A percentile compares a stretch with the other conserved stretches of the same genome.
Conservation (phyloP, 2,797 vertebrate genomes). For the Siniperca scherzeri region DNA sequence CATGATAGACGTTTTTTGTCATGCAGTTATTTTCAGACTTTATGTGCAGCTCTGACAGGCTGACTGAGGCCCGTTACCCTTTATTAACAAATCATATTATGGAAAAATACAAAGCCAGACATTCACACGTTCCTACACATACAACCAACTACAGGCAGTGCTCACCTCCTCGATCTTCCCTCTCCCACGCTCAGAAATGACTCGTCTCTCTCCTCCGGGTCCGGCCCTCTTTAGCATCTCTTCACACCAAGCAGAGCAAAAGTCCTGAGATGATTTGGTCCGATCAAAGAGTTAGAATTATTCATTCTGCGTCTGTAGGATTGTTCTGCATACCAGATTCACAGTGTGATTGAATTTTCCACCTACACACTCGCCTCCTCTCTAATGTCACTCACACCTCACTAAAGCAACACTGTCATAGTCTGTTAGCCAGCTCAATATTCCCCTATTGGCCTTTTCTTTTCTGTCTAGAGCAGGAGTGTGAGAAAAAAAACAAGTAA, state of each 20-base stretch:
- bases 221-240: conserved; percentile 23
- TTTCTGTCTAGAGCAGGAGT: conserved; percentile 47
- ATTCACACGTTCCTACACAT: conserved; percentile 28
- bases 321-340: conserved; percentile 61
- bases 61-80: conserved; percentile 38
- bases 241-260: conserved; percentile 37
- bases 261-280: conserved; percentile 48
- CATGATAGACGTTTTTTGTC: conserved; percentile 42
- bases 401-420: conserved; percentile 60
- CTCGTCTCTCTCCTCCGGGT: conserved; percentile 28
- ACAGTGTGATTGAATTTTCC: conserved; percentile 66
- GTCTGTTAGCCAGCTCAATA: conserved; percentile 67
- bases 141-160: conserved; percentile 5
- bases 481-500: conserved; percentile 25
- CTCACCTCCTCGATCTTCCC: conserved; percentile 8
- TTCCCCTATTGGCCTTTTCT: conserved; percentile 63
- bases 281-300: conserved; percentile 61
- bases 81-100: conserved; percentile 42
- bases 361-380: conserved; percentile 59
- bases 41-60: conserved; percentile 16
- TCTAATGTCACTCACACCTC: conserved; percentile 70
- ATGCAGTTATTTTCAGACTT: conserved; percentile 49
- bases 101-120: conserved; percentile 25
- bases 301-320: conserved; percentile 53
- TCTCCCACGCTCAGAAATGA: conserved; percentile 44